A percentile compares a stretch with the other conserved stretches of the same genome.
These are phyloP conservation scores for Eidolon dupreanum DNA, from an alignment of 2,797 vertebrate species.

Conservation along the genomic window DNA sequence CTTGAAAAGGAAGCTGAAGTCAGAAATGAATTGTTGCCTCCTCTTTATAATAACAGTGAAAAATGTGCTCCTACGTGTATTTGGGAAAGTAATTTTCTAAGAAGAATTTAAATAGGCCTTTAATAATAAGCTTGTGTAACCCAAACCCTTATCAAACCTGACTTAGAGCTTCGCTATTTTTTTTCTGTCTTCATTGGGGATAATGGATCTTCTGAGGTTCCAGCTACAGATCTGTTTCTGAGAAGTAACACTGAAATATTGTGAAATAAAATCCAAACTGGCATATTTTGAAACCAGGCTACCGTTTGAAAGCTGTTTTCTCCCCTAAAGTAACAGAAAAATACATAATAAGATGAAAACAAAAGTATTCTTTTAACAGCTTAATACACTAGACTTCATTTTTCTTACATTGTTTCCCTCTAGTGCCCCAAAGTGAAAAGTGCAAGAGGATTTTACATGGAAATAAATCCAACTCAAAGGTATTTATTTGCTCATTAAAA, in stretches of 20 bases:
- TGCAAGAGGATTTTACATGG: background rate
- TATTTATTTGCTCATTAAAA: slow-evolving; percentile 1
- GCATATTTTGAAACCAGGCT: background rate
- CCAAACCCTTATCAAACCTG: background rate
- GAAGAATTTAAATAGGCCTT: slow-evolving; percentile 14
- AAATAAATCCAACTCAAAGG: background rate
- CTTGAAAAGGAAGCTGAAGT: background rate
- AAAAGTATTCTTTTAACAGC: background rate
- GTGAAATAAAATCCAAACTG: background rate
- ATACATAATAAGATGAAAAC: background rate
- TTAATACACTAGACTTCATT: background rate
- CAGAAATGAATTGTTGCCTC: background rate
- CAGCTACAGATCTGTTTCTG: background rate
- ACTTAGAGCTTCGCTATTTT: background rate
- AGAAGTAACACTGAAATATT: background rate
- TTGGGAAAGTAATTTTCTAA: background rate
- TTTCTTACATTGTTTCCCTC: slow-evolving; percentile 60
- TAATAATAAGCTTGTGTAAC: background rate
- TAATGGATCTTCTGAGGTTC: background rate
- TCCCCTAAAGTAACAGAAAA: background rate
- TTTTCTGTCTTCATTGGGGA: background rate
- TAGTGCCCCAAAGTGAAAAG: slow-evolving; percentile 40
- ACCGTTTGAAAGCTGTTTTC: background rate
- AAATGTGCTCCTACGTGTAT: background rate
- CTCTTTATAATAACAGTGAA: slow-evolving; percentile 1